Evolutionary conservation across 2,113 vertebrate genomes (phyloP), one percentile per base, ranked within the genome.

Genomic region (Microcebus murinus): DNA sequence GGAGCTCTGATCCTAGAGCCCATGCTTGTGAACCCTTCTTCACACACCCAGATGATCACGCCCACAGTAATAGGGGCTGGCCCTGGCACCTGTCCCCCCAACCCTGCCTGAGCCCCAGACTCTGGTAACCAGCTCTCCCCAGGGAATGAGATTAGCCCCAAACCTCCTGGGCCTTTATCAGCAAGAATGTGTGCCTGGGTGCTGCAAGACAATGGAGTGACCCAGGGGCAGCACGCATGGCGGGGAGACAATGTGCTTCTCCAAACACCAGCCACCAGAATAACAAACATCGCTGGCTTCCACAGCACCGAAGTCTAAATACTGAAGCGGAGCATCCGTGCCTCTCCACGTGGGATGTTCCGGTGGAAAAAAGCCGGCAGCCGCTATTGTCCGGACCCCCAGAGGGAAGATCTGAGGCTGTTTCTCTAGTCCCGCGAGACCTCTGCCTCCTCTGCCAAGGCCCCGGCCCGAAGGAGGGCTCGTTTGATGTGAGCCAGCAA

Each of bases 231-330:
- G 36, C 73, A 29, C 89, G 94, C 13, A 0, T 83, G 6, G 2
- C 10, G 63, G 87, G 0, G 4, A 97, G 97, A 86, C 97, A 82
- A 83, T 20, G 5, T 6, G 90, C 87, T 97, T 97, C 94, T 97
- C 79, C 88, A 95, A 98, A 96, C 98, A 97, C 96, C 97, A 97
- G 94, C 96, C 94, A 55, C 25, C 92, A 91, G 87, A 83, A 97
- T 70, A 89, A 79, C 73, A 98, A 98, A 96, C 98, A 95, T 36
- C 9, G 27, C 90, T 91, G 97, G 90, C 97, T 93, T 59, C 42
- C 0, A 0, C 8, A 31, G 89, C 82, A 31, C 39, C 6, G 0
- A 71, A n/a, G 86, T 65, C 90, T 96, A 95, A 97, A 87, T 79
- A 76, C 8, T 63, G 91, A 86, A 91, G 57, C 0, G 71, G 63